Base-by-base conservation (phyloP, 2,888 invertebrate species). In the Anagyrus pseudococci region DNA sequence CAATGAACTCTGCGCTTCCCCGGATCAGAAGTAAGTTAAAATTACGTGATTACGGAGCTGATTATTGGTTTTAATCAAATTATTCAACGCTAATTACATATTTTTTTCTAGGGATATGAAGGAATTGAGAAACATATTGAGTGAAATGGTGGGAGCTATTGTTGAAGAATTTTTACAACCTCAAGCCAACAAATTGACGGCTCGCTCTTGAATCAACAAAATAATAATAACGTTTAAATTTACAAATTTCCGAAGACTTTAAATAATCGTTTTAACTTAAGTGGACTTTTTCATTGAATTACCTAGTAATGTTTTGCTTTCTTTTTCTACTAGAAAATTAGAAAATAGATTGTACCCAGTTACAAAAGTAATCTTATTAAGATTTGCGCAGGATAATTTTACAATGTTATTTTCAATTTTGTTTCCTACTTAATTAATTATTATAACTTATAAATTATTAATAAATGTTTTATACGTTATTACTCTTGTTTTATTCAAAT, bases 91-190 rank as follows among this genome's bases (percentile, higher is more conserved):
- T 2, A 43, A 40, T 8, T 40, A 22, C 15, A 15, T 54, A 48
- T 25, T 17, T 55, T 29, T 50, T 59, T 53, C 17, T 83, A 94
- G 94, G 65, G 87, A 93, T 79, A 85, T 89, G 80, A 83, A 85
- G 41, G 82, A 83, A 50, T 84, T 92, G 58, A 84, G 85, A 65
- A 72, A 71, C 1, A 87, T 87, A 61, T 82, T 94, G 8, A 83
- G 87, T 19, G 87, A 88, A 70, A 91, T 96, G 87, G 90, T 96
- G 0, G 81, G 85, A 29, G 89, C 87, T 29, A 88, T 96, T 68
- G 87, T 94, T 1, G 84, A 88, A 19, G 93, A 96, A 74, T 88
- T 95, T 70, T 84, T 95, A 55, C 88, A 94, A 77, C 96, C 96
- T 1, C 83, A 86, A 68, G 80, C 86, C 70, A 90, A 94, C 78